Evolutionary conservation across 2,888 invertebrate genomes (phyloP), one percentile per base, ranked within the genome.

Genomic region (Thymelicus acteon): DNA sequence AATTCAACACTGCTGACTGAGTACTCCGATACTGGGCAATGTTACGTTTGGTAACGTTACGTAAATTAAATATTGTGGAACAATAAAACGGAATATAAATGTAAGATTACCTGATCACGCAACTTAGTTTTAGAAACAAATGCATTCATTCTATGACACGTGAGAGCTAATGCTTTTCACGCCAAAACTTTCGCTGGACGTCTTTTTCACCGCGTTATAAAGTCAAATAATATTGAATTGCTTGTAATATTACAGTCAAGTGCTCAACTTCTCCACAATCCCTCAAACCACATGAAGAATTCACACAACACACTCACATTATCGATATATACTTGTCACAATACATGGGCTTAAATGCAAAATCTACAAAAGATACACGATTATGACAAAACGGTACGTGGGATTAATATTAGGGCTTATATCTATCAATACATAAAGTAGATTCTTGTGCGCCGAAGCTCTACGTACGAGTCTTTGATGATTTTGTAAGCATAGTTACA

Each of bases 281-380:
- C 31, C 64, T 37, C 24, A 58, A 60, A 49, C 57, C 47, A 47
- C 19, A 49, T 86, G 82, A 83, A 77, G 78, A 78, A 80, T 86
- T 44, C 71, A 71, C 80, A 87, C 82, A 91, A 87, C 89, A 92
- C 91, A 89, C 86, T 87, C 88, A 91, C 91, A 80, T 86, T 88
- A 88, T 88, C 86, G 84, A 87, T 89, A 90, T 85, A 90, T 81
- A 84, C 80, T 80, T 78, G 80, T 88, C 91, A 92, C 91, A 88
- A 92, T 93, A 93, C 91, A 91, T 90, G 88, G 88, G 86, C 87
- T 88, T 92, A 92, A 85, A 92, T 91, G 90, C 87, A 90, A 92
- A 90, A 89, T 84, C 93, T 93, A 93, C 93, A 85, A 90, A 91
- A 71, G 60, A 91, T 85, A 92, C 85, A 89, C 88, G 91, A 91